Evolutionary conservation across 1,140 invertebrate genomes (phyloP).

Genomic region (Papilio machaon): DNA sequence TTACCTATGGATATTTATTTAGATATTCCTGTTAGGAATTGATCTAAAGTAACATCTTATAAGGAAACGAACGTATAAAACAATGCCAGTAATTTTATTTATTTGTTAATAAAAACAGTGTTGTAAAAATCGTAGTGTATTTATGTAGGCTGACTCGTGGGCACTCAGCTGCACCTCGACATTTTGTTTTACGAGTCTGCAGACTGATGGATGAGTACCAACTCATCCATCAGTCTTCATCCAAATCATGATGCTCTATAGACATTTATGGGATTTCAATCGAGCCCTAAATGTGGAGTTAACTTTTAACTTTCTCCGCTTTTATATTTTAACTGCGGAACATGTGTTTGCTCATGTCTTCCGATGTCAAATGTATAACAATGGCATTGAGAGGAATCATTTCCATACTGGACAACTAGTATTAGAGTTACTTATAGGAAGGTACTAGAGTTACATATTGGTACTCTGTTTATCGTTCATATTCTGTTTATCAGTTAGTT

Average conservation of each 20-base stretch:
- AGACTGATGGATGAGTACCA: too few relatives aligned
- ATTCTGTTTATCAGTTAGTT: too few relatives aligned
- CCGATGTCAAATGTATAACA: neutral
- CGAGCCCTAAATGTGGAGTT: neutral
- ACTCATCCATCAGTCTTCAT: slow-evolving; percentile 26
- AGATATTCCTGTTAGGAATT: neutral
- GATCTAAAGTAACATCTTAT: neutral
- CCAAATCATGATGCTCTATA: neutral
- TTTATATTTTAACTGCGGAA: neutral
- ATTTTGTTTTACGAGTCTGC: slow-evolving; percentile 13
- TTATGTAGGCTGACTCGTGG: neutral
- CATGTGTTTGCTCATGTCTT: neutral
- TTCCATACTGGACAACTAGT: too few relatives aligned
- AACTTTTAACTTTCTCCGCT: neutral
- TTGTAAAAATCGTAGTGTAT: neutral
- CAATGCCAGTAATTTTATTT: too few relatives aligned
- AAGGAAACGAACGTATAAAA: too few relatives aligned
- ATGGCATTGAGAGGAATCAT: neutral
- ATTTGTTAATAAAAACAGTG: too few relatives aligned
- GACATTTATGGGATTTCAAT: slow-evolving; percentile 19
- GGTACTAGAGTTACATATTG: too few relatives aligned
- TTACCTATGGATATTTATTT: neutral
- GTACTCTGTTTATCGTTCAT: too few relatives aligned
- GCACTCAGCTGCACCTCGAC: neutral
- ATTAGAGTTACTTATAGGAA: too few relatives aligned